Evolutionary conservation across 1,140 invertebrate species (phyloP), one percentile per base, ranked within the genome.

Genomic region (Neodiprion pinetum): DNA sequence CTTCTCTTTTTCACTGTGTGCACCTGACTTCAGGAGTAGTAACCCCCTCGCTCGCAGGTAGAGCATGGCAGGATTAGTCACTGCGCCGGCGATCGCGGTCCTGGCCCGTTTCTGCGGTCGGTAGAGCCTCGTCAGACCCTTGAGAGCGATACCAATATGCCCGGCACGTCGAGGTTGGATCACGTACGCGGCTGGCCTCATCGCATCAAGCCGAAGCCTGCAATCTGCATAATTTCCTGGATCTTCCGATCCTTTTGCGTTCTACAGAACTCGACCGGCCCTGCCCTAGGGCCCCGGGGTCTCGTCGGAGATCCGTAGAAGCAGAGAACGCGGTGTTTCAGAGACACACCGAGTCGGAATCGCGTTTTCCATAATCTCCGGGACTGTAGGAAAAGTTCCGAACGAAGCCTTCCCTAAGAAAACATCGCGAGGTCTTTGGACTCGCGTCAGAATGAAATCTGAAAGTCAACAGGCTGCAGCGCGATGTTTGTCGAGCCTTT

Each of bases 141-240:
- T 21, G 17, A 17, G 10, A 69, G 67, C 67, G 67, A 67, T 74
- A 67, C 67, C 78, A 75, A 79, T 80, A 80, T 82, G 78, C 81
- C 76, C 76, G 72, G 78, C 78, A 80, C 79, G 77, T 81, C 81
- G 76, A 74, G 68, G 71, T 72, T 74, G 76, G 79, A 83, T 83
- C 85, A 87, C 85, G 85, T 86, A 86, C 80, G 76, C 80, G 75
- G 14, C 14, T 40, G 72, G 76, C 79, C 78, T 78, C 79, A 82
- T 80, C 78, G 82, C 82, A 86, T 86, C 84, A 84, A 78, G 80
- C 80, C 81, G 81, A 82, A 84, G 85, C 80, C 86, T 85, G 82
- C 85, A 88, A 88, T 88, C 86, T 88, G 83, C 86, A 88, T 87
- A 88, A 88, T 87, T 86, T 76, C 80, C 80, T 81, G 80, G 82